A percentile compares a stretch with the other conserved stretches of the same genome.
phyloP scores from a whole-genome alignment of 2,888 invertebrate genomes.

The Hyposoter dolosus region DNA sequence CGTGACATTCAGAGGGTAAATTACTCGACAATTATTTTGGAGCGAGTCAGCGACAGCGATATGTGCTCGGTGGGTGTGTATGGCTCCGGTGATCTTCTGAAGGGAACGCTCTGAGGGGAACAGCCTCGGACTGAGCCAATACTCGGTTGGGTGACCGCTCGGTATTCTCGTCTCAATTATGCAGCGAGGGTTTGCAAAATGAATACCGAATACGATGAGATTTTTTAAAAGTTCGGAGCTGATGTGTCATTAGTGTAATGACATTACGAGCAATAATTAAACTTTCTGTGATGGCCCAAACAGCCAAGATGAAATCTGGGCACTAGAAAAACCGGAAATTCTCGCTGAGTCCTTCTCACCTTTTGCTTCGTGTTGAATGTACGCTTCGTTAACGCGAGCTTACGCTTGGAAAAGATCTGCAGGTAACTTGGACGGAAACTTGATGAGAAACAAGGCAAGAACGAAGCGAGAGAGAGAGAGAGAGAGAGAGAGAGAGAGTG shows the following conservation, averaged over 20 bases:
- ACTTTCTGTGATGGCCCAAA: background rate
- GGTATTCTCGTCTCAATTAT: background rate
- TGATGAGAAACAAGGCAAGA: slow-evolving; percentile 11
- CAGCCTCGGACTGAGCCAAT: too few species aligned
- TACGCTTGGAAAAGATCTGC: slow-evolving; percentile 52
- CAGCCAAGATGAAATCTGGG: background rate
- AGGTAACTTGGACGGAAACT: slow-evolving; percentile 38
- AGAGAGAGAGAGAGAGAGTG: slow-evolving; percentile 10
- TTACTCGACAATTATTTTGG: background rate
- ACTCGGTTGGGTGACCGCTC: too few species aligned
- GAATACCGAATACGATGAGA: background rate
- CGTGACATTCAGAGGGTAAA: background rate
- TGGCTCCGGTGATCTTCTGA: too few species aligned
- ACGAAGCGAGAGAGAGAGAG: background rate
- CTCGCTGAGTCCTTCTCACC: slow-evolving; percentile 25
- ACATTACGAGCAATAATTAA: background rate
- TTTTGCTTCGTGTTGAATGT: slow-evolving; percentile 1
- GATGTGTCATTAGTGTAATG: background rate
- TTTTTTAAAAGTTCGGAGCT: background rate
- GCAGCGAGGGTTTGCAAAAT: background rate
- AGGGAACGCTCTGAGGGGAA: too few species aligned
- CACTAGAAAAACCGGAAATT: slow-evolving; percentile 34
- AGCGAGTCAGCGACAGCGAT: too few species aligned
- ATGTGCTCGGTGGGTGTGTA: too few species aligned
- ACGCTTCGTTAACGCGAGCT: slow-evolving; percentile 57